phyloP scores from a whole-genome alignment of 2,113 vertebrate species.

The Tenebrosternarchus preto region DNA sequence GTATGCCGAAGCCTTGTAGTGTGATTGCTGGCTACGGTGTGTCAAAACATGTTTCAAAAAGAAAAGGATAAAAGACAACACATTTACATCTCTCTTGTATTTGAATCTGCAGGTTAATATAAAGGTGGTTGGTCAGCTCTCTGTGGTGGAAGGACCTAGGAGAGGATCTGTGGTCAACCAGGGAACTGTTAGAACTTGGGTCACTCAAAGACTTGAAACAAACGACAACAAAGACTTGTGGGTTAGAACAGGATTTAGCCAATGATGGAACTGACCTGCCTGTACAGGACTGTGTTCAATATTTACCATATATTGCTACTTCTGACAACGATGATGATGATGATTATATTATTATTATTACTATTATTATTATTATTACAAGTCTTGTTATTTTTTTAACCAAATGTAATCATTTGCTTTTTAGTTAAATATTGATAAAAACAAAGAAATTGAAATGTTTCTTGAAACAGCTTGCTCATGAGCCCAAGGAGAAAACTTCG shows the following conservation, averaged over 20 bases:
- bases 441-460: conserved; percentile 76
- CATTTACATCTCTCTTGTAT: neutral
- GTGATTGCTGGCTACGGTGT: neutral
- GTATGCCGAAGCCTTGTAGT: neutral
- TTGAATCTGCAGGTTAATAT: conserved; percentile 65
- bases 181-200: conserved; percentile 66
- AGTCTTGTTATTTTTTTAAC: conserved; percentile 70
- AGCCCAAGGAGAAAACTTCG: conserved; percentile 57
- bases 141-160: conserved; percentile 80
- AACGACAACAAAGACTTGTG: conserved; percentile 80
- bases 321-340: too few species aligned
- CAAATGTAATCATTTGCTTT: conserved; percentile 76
- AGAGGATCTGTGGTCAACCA: conserved; percentile 72
- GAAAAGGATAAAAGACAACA: neutral
- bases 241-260: conserved; percentile 67
- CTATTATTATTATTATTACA: conserved; percentile 53
- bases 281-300: conserved; percentile 77
- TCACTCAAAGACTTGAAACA: conserved; percentile 68
- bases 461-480: conserved; percentile 59
- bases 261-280: conserved; percentile 62
- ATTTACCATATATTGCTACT: conserved; percentile 72
- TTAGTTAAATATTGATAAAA: conserved; percentile 78
- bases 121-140: conserved; percentile 77
- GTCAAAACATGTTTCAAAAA: neutral
- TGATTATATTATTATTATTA: too few species aligned